Evolutionary conservation across 2,888 invertebrate species (phyloP), one percentile per base, ranked within the genome.

Genomic region (Dicranocentrus wangi): DNA sequence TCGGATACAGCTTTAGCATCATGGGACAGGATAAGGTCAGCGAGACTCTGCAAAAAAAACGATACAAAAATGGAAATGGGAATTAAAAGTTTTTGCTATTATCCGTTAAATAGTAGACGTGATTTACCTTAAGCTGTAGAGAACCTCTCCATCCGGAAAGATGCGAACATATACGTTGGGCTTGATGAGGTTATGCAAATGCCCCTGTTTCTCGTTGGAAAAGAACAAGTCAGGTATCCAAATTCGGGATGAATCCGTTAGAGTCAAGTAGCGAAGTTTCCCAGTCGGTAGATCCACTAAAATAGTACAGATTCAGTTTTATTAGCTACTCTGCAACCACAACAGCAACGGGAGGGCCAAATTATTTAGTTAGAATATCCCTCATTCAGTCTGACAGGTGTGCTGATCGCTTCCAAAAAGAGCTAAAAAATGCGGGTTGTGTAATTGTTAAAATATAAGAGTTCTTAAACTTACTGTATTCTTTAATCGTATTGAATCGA

Each of bases 101-200:
- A 51, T n/a, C n/a, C 51, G 51, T 3, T n/a, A n/a, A 17, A 51
- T 5, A n/a, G 51, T 51, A 5, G n/a, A 51, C 89, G 89, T n/a
- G n/a, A 51, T 89, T 89, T 89, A 93, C 93, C 93, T 92, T 89
- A 98, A 97, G 90, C 97, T 97, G 92, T 98, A 98, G 85, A 98
- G 92, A n/a, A n/a, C n/a, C n/a, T n/a, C n/a, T n/a, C n/a, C n/a
- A n/a, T n/a, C n/a, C n/a, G n/a, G n/a, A n/a, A 87, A 98, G 89
- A 98, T 97, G 87, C 98, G 92, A 89, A 98, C 95, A 92, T 98
- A 96, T 86, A 98, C 96, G 90, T 98, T 98, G 83, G 97, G 97
- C 95, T 97, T 96, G 89, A 97, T 97, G 90, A 98, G 97, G 89
- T 97, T 95, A 91, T 98, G 97, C 89, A 98, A 95, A 89, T 97